Base-by-base conservation (phyloP, 2,113 vertebrate species). In the Columbina picui region DNA sequence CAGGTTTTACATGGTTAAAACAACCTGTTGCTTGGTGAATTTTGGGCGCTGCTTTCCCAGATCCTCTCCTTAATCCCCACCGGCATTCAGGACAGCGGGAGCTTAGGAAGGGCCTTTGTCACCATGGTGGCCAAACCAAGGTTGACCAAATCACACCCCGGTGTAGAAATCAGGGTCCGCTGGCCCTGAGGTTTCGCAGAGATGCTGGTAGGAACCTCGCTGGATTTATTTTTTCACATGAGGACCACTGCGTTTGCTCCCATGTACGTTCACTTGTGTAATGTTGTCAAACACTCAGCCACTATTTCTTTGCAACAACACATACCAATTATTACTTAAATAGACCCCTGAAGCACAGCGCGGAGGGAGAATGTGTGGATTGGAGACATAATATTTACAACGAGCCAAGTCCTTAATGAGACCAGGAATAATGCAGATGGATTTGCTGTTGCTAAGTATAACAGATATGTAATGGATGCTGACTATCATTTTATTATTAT, bases 351-450 rank as follows among this genome's bases (percentile, higher is more conserved):
- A 89, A 96, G 89, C 87, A 79, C 47, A 30, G 82, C 3, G 1
- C 6, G 2, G 69, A 96, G 90, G 91, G 94, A 88, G 83, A 93
- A 85, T 5, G 81, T 83, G 79, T 89, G 80, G 87, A 94, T 83
- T 90, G 45, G 75, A 96, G 78, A 78, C 85, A 85, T 65, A 79
- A 87, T 95, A 87, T 97, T 97, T 96, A 96, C 93, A 71, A 91
- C 79, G 84, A 97, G 52, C 65, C 95, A 80, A 93, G 74, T 91
- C 67, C 90, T 89, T 95, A 97, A 93, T 80, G 84, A 96, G 94
- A 82, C 68, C 65, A 45, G 89, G 87, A 97, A 64, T 92, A 95
- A 94, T 95, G 79, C 93, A 80, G 91, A 87, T 87, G 84, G 92
- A 96, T 92, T 94, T 78, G 69, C 86, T 68, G 41, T 47, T 86